Evolutionary conservation across 2,888 invertebrate genomes (phyloP).

Genomic region (Thymelicus lineola): DNA sequence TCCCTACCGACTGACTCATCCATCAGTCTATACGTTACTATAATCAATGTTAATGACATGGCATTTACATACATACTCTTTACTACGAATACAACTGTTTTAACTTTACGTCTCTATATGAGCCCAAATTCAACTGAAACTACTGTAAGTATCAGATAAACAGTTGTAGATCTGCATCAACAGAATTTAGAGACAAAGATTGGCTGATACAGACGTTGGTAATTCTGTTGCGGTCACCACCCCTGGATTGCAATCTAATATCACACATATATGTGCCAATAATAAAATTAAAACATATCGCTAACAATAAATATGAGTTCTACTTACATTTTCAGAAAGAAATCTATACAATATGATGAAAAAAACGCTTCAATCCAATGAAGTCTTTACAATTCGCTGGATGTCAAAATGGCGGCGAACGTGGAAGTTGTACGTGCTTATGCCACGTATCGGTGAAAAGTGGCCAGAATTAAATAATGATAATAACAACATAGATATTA

Average conservation of each 20-base stretch:
- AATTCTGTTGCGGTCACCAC: slow-evolving; percentile 81
- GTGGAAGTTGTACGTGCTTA: slow-evolving; percentile 90
- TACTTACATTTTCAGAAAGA: slow-evolving; percentile 84
- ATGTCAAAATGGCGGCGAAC: slow-evolving; percentile 94
- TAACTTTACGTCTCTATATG: not conserved
- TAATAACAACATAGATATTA: not conserved
- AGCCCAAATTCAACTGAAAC: not conserved
- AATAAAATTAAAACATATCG: slow-evolving; percentile 10
- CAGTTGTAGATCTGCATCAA: slow-evolving; percentile 16
- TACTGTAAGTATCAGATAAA: slow-evolving; percentile 4
- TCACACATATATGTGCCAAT: not conserved
- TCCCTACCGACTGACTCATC: slow-evolving; percentile 73
- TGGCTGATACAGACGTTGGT: slow-evolving; percentile 84
- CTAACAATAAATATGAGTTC: slow-evolving; percentile 5
- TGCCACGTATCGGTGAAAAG: slow-evolving; percentile 91
- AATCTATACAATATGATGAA: slow-evolving; percentile 85
- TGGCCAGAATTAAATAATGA: slow-evolving; percentile 69
- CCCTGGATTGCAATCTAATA: slow-evolving; percentile 58
- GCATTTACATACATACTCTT: slow-evolving; percentile 61
- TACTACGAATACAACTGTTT: slow-evolving; percentile 9
- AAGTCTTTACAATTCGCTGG: slow-evolving; percentile 89
- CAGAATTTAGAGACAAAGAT: slow-evolving; percentile 59
- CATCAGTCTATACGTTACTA: slow-evolving; percentile 59
- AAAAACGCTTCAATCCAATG: slow-evolving; percentile 88
- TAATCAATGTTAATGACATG: slow-evolving; percentile 85